Conservation (phyloP, 2,797 vertebrate species). For the Cossypha niveicapilla region DNA sequence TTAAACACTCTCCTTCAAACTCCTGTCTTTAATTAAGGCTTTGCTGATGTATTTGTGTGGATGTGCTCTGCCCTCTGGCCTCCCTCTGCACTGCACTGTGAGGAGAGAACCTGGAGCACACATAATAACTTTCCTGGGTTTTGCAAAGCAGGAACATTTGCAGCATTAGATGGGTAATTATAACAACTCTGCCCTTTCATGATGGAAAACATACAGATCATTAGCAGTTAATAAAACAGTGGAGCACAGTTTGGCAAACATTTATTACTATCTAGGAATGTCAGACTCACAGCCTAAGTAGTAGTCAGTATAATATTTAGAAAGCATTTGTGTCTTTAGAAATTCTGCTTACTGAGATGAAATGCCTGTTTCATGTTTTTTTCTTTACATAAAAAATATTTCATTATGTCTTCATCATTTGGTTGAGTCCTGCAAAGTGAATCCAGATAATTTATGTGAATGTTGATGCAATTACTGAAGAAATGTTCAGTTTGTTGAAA, state of each 20-base stretch:
- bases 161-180: background rate
- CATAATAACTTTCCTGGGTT: background rate
- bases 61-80: background rate
- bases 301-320: background rate
- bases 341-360: background rate
- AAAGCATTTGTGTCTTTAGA: background rate
- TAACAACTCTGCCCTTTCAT: background rate
- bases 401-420: background rate
- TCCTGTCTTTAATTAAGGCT: background rate
- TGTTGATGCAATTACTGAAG: background rate
- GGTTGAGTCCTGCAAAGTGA: background rate
- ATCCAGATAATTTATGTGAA: background rate
- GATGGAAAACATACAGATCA: background rate
- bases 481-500: background rate
- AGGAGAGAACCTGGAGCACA: background rate
- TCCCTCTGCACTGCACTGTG: background rate
- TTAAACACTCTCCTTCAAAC: background rate
- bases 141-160: background rate
- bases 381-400: background rate
- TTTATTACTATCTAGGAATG: background rate
- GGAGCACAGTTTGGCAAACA: background rate
- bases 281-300: background rate
- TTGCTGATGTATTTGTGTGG: background rate
- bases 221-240: background rate
- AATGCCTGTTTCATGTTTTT: background rate